Evolutionary conservation across 2,113 vertebrate genomes (phyloP), one percentile per base, ranked within the genome.

Genomic region (Microcebus ravelobensis): DNA sequence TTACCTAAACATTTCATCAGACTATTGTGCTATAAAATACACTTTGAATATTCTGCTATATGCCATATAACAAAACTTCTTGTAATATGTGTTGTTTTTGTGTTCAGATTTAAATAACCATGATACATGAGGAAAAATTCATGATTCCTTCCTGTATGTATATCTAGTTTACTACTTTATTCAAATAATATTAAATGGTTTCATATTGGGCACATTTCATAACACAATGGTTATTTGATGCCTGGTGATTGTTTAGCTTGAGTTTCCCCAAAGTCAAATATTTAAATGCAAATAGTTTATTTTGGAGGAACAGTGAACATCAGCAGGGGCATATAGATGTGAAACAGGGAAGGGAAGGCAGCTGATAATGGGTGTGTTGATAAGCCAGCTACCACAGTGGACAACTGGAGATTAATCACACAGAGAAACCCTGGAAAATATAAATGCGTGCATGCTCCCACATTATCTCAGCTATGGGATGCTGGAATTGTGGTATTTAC

Each of bases 151-250:
- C n/a, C 14, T 52, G 18, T 87, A 25, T 83, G 25, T 12, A 67
- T 85, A 87, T 76, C 18, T 77, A 59, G 27, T 48, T 95, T 77
- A 55, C 29, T 90, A 68, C 31, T 77, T 87, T 65, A 67, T 90
- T 96, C 45, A 84, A 67, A 87, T 82, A 90, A 70, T 82, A 85
- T 90, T 86, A 90, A 10, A 70, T 52, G n/a, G 17, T 81, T 87
- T 15, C 21, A 65, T 79, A 52, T n/a, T 59, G 11, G 12, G 85
- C 11, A 89, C 20, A 63, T 70, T 90, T 86, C 52, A 76, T 87
- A 92, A 42, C 3, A 65, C 3, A 87, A 27, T 42, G 11, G 18
- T 4, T 85, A 52, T 88, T 63, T 59, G 17, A 18, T 80, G 10
- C 27, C n/a, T 88, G 27, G 13, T 42, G 52, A 87, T 39, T 90